Evolutionary conservation across 2,888 invertebrate species (phyloP).

Genomic region (Pristionchus fissidentatus): DNA sequence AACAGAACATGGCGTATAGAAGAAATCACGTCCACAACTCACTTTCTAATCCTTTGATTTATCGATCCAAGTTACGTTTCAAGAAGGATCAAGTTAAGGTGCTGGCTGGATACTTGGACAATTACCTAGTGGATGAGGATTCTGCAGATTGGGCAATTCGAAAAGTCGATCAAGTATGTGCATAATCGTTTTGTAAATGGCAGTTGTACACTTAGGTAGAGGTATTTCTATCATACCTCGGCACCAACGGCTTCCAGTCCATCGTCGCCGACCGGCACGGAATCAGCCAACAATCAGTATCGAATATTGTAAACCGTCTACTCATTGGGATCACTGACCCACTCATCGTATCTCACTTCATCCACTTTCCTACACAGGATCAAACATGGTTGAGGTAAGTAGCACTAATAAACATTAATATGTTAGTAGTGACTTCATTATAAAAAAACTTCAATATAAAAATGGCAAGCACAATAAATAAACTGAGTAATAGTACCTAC

Average conservation of each 20-base stretch:
- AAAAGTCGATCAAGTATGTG: neutral
- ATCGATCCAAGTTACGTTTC: too few species aligned
- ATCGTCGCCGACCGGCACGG: neutral
- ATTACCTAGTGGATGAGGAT: neutral
- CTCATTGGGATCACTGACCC: neutral
- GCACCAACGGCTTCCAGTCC: neutral
- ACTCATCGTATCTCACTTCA: neutral
- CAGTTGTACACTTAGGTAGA: neutral
- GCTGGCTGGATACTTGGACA: neutral
- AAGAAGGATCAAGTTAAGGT: neutral
- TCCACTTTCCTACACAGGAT: neutral
- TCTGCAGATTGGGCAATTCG: neutral
- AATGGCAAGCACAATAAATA: too few species aligned
- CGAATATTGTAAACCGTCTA: neutral
- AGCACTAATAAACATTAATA: too few species aligned
- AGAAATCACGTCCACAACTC: too few species aligned
- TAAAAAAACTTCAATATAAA: too few species aligned
- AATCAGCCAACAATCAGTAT: neutral
- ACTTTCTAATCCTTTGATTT: too few species aligned
- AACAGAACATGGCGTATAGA: too few species aligned
- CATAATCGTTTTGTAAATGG: neutral
- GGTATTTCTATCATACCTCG: neutral
- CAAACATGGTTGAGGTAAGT: neutral
- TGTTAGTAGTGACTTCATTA: too few species aligned
- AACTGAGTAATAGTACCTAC: neutral